Evolutionary conservation across 2,797 vertebrate genomes (phyloP).

Genomic region (Gymnoscopelus braueri): DNA sequence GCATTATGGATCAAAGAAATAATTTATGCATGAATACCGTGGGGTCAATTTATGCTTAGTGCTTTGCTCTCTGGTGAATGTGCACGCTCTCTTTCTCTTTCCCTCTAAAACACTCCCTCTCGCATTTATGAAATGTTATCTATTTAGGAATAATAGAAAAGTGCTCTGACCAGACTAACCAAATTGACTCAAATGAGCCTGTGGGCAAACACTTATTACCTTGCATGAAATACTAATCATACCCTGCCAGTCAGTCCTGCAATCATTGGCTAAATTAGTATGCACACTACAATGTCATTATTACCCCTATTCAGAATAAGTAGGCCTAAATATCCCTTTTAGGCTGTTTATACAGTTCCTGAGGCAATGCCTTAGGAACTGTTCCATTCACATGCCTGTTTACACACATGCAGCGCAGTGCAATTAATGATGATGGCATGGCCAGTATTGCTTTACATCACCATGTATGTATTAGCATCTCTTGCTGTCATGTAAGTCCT

Average conservation of each 20-base stretch:
- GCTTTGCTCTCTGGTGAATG: slow-evolving; percentile 19
- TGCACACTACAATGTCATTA: too few species aligned
- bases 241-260: slow-evolving; percentile 19
- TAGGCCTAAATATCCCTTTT: too few species aligned
- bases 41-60: slow-evolving; percentile 46
- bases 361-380: too few species aligned
- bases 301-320: too few species aligned
- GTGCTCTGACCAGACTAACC: slow-evolving; percentile 13
- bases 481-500: too few species aligned
- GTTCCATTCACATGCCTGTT: not conserved
- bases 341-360: too few species aligned
- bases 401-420: too few species aligned
- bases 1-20: slow-evolving; percentile 35
- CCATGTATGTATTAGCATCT: too few species aligned
- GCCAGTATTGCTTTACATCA: too few species aligned
- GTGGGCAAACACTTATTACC: slow-evolving; percentile 10
- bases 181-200: slow-evolving; percentile 9
- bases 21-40: slow-evolving; percentile 32
- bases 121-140: not conserved
- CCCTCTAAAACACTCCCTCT: not conserved
- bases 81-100: slow-evolving; percentile 4
- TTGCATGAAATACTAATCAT: slow-evolving; percentile 16
- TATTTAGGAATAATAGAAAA: slow-evolving; percentile 25
- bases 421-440: too few species aligned
- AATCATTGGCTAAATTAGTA: not conserved